Percentiles rank a stretch among this genome's conserved stretches.
Evolutionary conservation across 2,888 invertebrate genomes (phyloP).

Genomic region (Protonemura montana): DNA sequence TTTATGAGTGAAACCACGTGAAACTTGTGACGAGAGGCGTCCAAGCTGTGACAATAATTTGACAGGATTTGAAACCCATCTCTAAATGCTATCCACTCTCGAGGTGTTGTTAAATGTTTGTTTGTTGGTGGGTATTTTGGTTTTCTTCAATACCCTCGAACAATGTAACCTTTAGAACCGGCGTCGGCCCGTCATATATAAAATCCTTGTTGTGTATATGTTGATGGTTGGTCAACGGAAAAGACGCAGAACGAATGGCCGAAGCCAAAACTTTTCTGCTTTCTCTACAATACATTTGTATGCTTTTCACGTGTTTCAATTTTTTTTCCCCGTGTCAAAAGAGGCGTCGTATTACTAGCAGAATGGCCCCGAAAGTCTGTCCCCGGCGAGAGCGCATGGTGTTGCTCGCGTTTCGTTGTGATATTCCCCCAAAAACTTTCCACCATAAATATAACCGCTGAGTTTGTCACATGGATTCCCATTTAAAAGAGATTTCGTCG

Average conservation of each 20-base stretch:
- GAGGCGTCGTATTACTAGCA: neutral
- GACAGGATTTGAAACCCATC: constrained; percentile 5
- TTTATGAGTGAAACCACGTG: constrained; percentile 37
- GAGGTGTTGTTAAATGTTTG: neutral
- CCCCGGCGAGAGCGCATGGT: neutral
- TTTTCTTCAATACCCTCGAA: neutral
- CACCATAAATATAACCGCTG: neutral
- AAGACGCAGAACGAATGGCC: neutral
- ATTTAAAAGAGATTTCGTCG: neutral
- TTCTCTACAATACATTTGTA: constrained; percentile 19
- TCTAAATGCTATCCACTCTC: neutral
- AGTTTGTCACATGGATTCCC: neutral
- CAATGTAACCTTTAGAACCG: constrained; percentile 25
- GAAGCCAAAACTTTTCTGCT: neutral
- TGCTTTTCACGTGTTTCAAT: neutral
- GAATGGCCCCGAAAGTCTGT: neutral
- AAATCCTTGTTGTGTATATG: neutral
- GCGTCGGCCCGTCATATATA: constrained; percentile 9
- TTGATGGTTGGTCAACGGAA: neutral
- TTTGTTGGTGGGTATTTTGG: constrained; percentile 27
- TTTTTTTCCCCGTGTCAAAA: neutral
- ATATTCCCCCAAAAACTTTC: neutral
- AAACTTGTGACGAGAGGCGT: constrained; percentile 19
- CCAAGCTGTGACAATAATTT: constrained; percentile 33
- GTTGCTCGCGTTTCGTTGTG: neutral